A percentile compares a stretch with the other conserved stretches of the same genome.
These are phyloP conservation scores for Andrena fulva DNA, from an alignment of 2,888 invertebrate genomes.

Conservation along the genomic window DNA sequence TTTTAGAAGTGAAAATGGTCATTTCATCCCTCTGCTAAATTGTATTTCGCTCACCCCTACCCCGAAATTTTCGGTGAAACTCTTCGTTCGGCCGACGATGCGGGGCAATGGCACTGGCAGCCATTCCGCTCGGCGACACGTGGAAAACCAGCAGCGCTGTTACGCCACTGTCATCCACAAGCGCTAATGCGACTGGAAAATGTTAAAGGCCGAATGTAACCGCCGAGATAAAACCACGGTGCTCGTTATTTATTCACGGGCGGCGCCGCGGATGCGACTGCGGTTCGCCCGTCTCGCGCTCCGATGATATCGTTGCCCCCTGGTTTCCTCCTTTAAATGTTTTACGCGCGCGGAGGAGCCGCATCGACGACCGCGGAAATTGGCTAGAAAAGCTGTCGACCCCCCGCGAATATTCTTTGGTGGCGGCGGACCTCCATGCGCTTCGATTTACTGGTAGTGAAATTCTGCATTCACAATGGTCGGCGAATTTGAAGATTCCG, in stretches of 20 bases:
- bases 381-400: slow-evolving; percentile 30
- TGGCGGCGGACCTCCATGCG: not conserved
- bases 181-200: slow-evolving; percentile 77
- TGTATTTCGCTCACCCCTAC: not conserved
- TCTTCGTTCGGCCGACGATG: slow-evolving; percentile 27
- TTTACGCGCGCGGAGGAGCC: slow-evolving; percentile 20
- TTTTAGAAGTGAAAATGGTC: not conserved
- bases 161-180: slow-evolving; percentile 77
- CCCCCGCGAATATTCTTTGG: not conserved
- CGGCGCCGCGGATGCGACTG: slow-evolving; percentile 44
- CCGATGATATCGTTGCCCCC: slow-evolving; percentile 45
- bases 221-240: slow-evolving; percentile 64
- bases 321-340: slow-evolving; percentile 50
- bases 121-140: slow-evolving; percentile 72
- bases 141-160: slow-evolving; percentile 78
- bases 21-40: not conserved
- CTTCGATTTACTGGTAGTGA: not conserved
- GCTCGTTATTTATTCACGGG: slow-evolving; percentile 70
- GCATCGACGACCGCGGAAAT: slow-evolving; percentile 35
- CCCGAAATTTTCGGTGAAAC: not conserved
- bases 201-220: slow-evolving; percentile 69
- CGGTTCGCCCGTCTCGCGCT: slow-evolving; percentile 14
- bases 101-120: slow-evolving; percentile 36
- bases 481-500: too few relatives aligned
- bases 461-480: not conserved